A percentile compares a stretch with the other conserved stretches of the same genome.
phyloP scores from a whole-genome alignment of 2,797 vertebrate genomes.

The Ctenopoma kingsleyae region DNA sequence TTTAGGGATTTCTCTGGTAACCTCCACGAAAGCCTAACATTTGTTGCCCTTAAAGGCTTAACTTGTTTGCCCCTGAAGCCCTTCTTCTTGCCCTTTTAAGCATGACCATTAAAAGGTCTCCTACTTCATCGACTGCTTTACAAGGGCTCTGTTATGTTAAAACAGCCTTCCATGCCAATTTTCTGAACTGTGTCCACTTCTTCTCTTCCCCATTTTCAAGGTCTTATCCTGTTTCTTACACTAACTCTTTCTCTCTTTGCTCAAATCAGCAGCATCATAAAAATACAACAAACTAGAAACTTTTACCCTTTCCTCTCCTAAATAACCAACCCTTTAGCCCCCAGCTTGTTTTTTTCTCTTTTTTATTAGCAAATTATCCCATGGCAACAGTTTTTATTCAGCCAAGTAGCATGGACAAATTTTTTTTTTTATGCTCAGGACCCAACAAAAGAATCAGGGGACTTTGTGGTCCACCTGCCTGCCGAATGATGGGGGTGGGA shows the following conservation, averaged over 20 bases:
- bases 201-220: constrained; percentile 38
- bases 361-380: constrained; percentile 94
- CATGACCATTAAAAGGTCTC: constrained; percentile 51
- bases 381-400: constrained; percentile 96
- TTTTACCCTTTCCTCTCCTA: constrained; percentile 72
- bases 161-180: constrained; percentile 84
- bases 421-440: constrained; percentile 71
- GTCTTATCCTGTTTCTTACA: constrained; percentile 29
- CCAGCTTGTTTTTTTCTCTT: constrained; percentile 81
- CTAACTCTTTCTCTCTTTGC: constrained; percentile 23
- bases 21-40: constrained; percentile 49
- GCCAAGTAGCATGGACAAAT: constrained; percentile 91
- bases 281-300: constrained; percentile 76
- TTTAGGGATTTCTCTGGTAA: constrained; percentile 59
- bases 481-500: constrained; percentile 95
- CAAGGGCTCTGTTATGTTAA: constrained; percentile 79
- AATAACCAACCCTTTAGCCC: constrained; percentile 46
- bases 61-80: constrained; percentile 62
- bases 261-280: constrained; percentile 36
- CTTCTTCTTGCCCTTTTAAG: constrained; percentile 52
- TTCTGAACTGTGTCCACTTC: constrained; percentile 76
- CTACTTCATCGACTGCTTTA: constrained; percentile 73
- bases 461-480: constrained; percentile 99
- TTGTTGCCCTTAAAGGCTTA: constrained; percentile 65
- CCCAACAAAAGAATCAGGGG: constrained; percentile 98